Percentiles rank a stretch among this genome's conserved stretches.
phyloP scores from a whole-genome alignment of 1,140 invertebrate species.

The Tribolium madens region DNA sequence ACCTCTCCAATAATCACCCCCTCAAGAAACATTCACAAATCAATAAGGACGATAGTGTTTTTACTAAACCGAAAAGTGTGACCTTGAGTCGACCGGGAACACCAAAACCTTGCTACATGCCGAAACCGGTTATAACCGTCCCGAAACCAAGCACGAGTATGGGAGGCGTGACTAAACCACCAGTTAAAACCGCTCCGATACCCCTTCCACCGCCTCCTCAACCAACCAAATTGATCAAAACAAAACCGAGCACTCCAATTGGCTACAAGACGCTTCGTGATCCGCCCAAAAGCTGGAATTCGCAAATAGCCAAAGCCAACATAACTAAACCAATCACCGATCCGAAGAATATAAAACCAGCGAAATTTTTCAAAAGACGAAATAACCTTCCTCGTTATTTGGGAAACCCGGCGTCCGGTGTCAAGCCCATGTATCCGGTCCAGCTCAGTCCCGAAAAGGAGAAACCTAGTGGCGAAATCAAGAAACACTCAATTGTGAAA shows the following conservation, averaged over 20 bases:
- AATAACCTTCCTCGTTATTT: constrained; percentile 71
- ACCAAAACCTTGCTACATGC: constrained; percentile 55
- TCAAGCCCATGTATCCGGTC: constrained; percentile 72
- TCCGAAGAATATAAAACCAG: constrained; percentile 63
- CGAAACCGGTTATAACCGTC: constrained; percentile 56
- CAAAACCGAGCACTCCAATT: constrained; percentile 61
- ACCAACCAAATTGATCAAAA: constrained; percentile 57
- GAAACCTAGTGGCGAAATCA: constrained; percentile 53
- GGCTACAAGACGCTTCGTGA: constrained; percentile 71
- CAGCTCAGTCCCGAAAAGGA: constrained; percentile 62
- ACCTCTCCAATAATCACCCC: constrained; percentile 65
- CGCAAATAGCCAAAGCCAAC: constrained; percentile 69
- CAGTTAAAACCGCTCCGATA: neutral
- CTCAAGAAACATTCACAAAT: constrained; percentile 62
- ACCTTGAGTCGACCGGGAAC: constrained; percentile 20
- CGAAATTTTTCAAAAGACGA: constrained; percentile 72
- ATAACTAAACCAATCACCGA: constrained; percentile 40
- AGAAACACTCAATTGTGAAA: constrained; percentile 69
- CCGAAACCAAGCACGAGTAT: constrained; percentile 48
- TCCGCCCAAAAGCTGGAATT: constrained; percentile 73
- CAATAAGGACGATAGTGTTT: constrained; percentile 31
- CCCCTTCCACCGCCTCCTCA: constrained; percentile 48
- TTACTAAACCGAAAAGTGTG: constrained; percentile 46
- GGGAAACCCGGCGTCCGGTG: constrained; percentile 73
- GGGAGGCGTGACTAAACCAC: constrained; percentile 9